Conservation (phyloP, 2,113 vertebrate species). For the Tragelaphus scriptus region DNA sequence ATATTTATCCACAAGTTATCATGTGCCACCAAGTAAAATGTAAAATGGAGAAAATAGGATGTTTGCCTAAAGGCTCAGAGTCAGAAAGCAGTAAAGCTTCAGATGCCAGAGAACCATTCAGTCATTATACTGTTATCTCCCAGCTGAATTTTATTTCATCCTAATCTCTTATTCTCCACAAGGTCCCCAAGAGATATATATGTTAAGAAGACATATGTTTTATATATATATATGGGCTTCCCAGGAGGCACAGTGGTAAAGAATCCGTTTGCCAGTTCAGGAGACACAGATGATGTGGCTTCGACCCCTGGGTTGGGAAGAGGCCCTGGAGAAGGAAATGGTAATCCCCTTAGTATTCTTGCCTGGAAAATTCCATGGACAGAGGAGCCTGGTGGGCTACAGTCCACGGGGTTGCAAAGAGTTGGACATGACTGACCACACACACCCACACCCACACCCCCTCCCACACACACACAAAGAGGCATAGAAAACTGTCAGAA, state of each 20-base stretch:
- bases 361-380: neutral
- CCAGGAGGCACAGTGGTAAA: neutral
- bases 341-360: neutral
- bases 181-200: neutral
- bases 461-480: neutral
- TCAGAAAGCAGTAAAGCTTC: neutral
- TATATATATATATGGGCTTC: neutral
- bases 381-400: neutral
- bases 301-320: neutral
- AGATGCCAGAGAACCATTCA: neutral
- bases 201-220: neutral
- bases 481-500: neutral
- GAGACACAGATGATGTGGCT: neutral
- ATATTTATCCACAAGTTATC: neutral
- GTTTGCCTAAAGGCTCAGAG: neutral
- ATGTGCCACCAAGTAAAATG: neutral
- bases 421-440: neutral
- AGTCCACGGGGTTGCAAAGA: neutral
- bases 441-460: too few relatives aligned
- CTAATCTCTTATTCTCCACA: neutral
- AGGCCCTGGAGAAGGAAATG: neutral
- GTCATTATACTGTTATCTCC: rapidly evolving
- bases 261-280: neutral
- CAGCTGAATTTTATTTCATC: neutral
- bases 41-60: neutral